Percentiles rank a stretch among this genome's conserved stretches.
These are phyloP conservation scores for Scaptodrosophila latifasciaeformis DNA, from an alignment of 2,888 invertebrate genomes.

Conservation along the genomic window DNA sequence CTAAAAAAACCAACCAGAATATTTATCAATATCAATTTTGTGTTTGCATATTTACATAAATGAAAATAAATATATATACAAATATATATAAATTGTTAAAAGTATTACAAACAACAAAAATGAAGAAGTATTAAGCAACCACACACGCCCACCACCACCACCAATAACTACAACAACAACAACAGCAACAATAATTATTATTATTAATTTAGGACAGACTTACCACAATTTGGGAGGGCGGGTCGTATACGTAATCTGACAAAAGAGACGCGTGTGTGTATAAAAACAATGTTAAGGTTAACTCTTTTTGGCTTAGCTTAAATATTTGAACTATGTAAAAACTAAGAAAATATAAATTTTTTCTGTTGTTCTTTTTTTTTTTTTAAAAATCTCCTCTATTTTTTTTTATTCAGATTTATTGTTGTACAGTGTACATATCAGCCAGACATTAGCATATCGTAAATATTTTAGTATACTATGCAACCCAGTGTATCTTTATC, in stretches of 20 bases:
- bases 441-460: constrained; percentile 12
- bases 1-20: constrained; percentile 18
- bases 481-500: constrained; percentile 35
- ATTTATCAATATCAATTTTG: constrained; percentile 3
- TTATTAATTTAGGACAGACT: too few species aligned
- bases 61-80: constrained; percentile 1
- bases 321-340: too few species aligned
- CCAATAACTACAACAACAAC: constrained; percentile 32
- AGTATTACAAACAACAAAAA: neutral
- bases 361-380: neutral
- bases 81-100: neutral
- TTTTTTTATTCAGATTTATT: neutral
- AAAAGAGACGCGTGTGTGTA: constrained; percentile 14
- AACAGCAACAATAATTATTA: constrained; percentile 31
- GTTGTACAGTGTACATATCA: constrained; percentile 53
- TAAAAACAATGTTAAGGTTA: constrained; percentile 1
- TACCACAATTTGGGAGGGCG: too few species aligned
- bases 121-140: neutral
- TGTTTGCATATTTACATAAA: constrained; percentile 3
- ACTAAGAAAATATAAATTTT: neutral
- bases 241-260: too few species aligned
- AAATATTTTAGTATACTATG: neutral
- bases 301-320: too few species aligned
- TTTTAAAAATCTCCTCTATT: neutral
- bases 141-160: constrained; percentile 11